Evolutionary conservation across 2,888 invertebrate genomes (phyloP).

Genomic region (Aphidoletes aphidimyza): DNA sequence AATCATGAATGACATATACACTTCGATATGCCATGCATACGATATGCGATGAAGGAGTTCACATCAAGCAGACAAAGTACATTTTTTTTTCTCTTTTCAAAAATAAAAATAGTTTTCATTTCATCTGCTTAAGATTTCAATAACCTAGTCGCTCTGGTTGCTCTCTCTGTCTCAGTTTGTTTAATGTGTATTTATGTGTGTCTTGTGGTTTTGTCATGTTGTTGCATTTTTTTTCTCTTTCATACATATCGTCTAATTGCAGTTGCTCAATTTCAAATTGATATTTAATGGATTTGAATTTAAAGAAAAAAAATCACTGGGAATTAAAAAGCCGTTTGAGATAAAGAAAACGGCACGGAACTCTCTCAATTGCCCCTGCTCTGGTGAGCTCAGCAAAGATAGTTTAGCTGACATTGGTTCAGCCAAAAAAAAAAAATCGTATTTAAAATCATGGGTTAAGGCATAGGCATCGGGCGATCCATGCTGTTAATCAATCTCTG

Average conservation of each 20-base stretch:
- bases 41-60: not conserved
- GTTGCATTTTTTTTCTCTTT: not conserved
- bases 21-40: not conserved
- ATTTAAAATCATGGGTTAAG: not conserved
- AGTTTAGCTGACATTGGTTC: too few relatives aligned
- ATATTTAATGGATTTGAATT: conserved; percentile 50
- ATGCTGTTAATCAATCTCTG: not conserved
- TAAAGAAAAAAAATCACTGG: not conserved
- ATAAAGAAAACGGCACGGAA: conserved; percentile 4
- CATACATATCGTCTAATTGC: conserved; percentile 30
- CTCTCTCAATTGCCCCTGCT: not conserved
- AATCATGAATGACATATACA: conserved; percentile 2
- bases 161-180: not conserved
- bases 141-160: not conserved
- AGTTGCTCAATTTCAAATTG: conserved; percentile 48
- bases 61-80: conserved; percentile 9
- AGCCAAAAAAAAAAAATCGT: conserved; percentile 2
- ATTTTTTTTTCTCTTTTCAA: not conserved
- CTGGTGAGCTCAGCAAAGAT: too few relatives aligned
- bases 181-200: not conserved
- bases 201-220: not conserved
- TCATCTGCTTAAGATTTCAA: not conserved
- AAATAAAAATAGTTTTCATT: conserved; percentile 41
- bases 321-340: conserved; percentile 50
- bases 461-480: not conserved